Evolutionary conservation across 2,113 vertebrate species (phyloP).

Genomic region (Halichoeres trimaculatus): DNA sequence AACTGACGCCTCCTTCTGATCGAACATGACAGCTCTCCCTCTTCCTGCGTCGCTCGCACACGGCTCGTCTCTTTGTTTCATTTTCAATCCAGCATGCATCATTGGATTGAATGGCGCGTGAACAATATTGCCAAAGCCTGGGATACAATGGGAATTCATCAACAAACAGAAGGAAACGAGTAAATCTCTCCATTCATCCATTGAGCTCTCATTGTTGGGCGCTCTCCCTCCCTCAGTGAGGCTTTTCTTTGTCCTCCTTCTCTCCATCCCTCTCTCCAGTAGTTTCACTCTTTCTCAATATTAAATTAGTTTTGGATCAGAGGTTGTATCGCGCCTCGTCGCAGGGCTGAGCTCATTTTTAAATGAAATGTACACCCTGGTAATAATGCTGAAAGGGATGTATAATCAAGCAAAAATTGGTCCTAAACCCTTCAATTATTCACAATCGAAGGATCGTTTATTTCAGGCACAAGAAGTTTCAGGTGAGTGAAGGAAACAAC

Average conservation of each 20-base stretch:
- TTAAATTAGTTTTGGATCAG: slow-evolving; percentile 26
- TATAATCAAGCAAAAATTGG: not conserved
- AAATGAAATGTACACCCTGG: slow-evolving; percentile 11
- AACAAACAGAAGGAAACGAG: slow-evolving; percentile 40
- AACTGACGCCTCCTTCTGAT: slow-evolving; percentile 30
- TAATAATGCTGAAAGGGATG: slow-evolving; percentile 11
- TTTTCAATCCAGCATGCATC: slow-evolving; percentile 46
- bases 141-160: slow-evolving; percentile 37
- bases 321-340: not conserved
- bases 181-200: slow-evolving; percentile 30
- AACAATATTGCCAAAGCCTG: slow-evolving; percentile 40
- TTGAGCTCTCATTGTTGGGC: slow-evolving; percentile 12
- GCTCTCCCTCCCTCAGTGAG: not conserved
- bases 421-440: slow-evolving; percentile 21
- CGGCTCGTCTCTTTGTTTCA: slow-evolving; percentile 13
- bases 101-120: slow-evolving; percentile 25
- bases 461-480: not conserved
- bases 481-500: not conserved
- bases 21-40: slow-evolving; percentile 25
- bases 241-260: slow-evolving; percentile 13
- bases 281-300: not conserved
- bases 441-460: not conserved
- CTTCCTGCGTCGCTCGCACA: slow-evolving; percentile 6
- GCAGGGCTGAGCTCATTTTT: not conserved
- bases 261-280: not conserved